Evolutionary conservation across 2,888 invertebrate species (phyloP).

Genomic region (Arge pagana): DNA sequence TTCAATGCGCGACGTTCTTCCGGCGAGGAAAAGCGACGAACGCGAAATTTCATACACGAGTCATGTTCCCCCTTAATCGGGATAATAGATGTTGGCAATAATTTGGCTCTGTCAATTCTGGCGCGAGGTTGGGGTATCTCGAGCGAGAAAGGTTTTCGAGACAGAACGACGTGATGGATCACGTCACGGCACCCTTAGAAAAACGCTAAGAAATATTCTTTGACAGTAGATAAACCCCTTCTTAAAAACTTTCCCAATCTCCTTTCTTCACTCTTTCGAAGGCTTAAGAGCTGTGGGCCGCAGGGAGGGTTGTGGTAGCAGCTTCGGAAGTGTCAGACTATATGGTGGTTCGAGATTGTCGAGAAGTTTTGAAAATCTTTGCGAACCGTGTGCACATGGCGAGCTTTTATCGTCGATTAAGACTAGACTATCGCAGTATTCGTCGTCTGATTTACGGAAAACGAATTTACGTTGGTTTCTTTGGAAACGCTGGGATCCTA

Average conservation of each 20-base stretch:
- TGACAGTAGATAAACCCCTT: conserved; percentile 29
- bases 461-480: no score
- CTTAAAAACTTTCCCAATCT: conserved; percentile 37
- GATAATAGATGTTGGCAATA: no score
- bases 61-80: no score
- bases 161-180: conserved; percentile 27
- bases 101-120: no score
- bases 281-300: conserved; percentile 14
- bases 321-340: no score
- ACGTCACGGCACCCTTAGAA: conserved; percentile 27
- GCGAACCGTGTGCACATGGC: conserved; percentile 26
- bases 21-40: no score
- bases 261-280: conserved; percentile 20
- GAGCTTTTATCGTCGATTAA: no score
- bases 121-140: not conserved
- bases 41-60: no score
- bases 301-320: not conserved
- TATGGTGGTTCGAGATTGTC: conserved; percentile 26
- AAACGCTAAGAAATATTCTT: conserved; percentile 31
- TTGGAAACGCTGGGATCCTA: no score
- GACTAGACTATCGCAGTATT: no score
- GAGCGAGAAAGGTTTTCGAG: not conserved
- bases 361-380: conserved; percentile 23
- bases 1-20: no score
- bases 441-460: no score